Evolutionary conservation across 2,113 vertebrate genomes (phyloP).

Genomic region (Heteronetta atricapilla): DNA sequence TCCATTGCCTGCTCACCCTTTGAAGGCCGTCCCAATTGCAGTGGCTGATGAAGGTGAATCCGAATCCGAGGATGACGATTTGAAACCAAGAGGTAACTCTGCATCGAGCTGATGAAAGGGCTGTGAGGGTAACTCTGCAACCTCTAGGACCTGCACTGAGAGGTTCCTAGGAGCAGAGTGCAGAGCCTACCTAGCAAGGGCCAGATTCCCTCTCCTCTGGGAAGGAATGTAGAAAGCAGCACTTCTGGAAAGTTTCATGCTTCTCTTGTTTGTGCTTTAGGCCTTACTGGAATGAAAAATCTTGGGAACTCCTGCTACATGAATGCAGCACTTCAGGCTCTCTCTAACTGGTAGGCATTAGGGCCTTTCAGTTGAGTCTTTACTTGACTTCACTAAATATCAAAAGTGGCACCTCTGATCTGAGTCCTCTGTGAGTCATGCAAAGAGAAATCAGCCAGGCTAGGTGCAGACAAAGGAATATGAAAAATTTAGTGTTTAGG

Average conservation of each 20-base stretch:
- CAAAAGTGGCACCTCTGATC: neutral
- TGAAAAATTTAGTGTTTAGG: neutral
- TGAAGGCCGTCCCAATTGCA: slow-evolving; percentile 92
- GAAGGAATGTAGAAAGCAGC: neutral
- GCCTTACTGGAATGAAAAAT: slow-evolving; percentile 98
- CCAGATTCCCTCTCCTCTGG: neutral
- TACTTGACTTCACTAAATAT: neutral
- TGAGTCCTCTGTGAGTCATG: neutral
- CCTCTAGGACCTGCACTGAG: neutral
- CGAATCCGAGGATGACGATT: slow-evolving; percentile 94
- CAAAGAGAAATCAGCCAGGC: neutral
- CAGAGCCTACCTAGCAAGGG: neutral
- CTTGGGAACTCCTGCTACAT: slow-evolving; percentile 99
- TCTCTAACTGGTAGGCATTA: slow-evolving; percentile 93
- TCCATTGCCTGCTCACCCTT: slow-evolving; percentile 73
- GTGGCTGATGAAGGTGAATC: slow-evolving; percentile 95
- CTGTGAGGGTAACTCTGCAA: neutral
- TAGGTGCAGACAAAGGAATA: neutral
- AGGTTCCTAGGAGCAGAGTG: neutral
- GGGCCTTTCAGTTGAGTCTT: neutral
- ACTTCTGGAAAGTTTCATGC: neutral
- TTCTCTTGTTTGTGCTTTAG: slow-evolving; percentile 62
- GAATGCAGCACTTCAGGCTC: slow-evolving; percentile 96
- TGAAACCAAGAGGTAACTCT: slow-evolving; percentile 92
- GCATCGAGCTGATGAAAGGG: neutral